Evolutionary conservation across 2,797 vertebrate species (phyloP), one percentile per base, ranked within the genome.

Genomic region (Fringilla coelebs): DNA sequence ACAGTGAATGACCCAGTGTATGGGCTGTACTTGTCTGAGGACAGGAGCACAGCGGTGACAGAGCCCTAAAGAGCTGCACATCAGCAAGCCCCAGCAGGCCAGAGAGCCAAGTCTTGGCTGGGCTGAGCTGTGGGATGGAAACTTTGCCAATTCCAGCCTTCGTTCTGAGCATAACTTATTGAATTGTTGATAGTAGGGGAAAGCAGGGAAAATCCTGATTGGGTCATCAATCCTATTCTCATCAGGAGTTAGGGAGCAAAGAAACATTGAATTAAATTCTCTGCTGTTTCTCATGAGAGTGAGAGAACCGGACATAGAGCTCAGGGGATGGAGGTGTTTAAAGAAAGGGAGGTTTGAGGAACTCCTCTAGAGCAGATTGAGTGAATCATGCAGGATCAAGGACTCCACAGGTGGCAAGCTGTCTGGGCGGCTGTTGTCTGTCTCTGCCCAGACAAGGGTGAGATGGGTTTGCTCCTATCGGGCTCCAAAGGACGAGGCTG

Each of bases 101-200:
- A 58, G 43, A 14, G 17, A 31, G 19, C 9, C 0, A 3, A 17
- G 32, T 10, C 13, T 71, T 43, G 49, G 16, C 36, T 72, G 38
- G 19, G 3, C 4, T 55, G 46, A 48, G 31, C 41, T 28, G 9
- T 9, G 49, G 68, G 26, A 24, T 38, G 34, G 19, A 32, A 68
- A 49, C 25, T 41, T 52, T 46, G 62, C 25, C 0, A 0, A n/a
- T 46, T 78, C 40, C 13, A 5, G 3, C 25, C 32, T 60, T 67
- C 0, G 0, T 40, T 75, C 49, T 32, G 32, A 31, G 34, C 3
- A 18, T 17, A 62, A 58, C 20, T 81, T 34, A 19, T 0, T 31
- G 49, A 81, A 65, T 36, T 66, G 31, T 4, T 29, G 7, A 7
- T 43, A 26, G 40, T 19, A 34, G 51, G 22, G 19, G 19, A 57